Percentiles rank a stretch among this genome's conserved stretches.
These are phyloP conservation scores for Cephalopholis sonnerati DNA, from an alignment of 2,113 vertebrate genomes.

Conservation along the genomic window DNA sequence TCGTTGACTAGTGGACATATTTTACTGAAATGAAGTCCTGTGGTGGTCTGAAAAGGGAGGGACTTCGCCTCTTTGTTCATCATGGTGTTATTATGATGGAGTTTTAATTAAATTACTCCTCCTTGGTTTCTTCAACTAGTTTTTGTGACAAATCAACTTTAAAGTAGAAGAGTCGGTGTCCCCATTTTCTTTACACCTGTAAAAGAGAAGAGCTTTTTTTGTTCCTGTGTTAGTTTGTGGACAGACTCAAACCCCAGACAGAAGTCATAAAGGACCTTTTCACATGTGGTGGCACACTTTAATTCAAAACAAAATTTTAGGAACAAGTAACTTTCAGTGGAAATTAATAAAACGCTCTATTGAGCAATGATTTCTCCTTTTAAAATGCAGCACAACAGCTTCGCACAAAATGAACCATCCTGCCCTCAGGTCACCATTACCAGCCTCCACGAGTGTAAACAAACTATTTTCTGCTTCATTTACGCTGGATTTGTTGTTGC, in stretches of 20 bases:
- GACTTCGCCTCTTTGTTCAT: too few species aligned
- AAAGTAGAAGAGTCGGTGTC: neutral
- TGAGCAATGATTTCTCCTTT: neutral
- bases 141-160: neutral
- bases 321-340: neutral
- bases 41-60: too few species aligned
- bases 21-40: too few species aligned
- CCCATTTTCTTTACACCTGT: neutral
- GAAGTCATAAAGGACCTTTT: neutral
- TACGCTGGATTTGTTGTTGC: neutral
- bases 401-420: neutral
- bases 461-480: constrained; percentile 8
- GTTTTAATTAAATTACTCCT: neutral
- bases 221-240: too few species aligned
- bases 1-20: too few species aligned
- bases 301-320: neutral
- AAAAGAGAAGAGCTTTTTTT: too few species aligned
- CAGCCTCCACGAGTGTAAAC: neutral
- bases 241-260: neutral
- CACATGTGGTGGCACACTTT: neutral
- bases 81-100: too few species aligned
- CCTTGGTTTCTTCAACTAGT: neutral
- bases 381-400: neutral
- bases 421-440: neutral
- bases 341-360: neutral